Base-by-base conservation (phyloP, 2,888 invertebrate genomes). In the Protodeltote pygarga region DNA sequence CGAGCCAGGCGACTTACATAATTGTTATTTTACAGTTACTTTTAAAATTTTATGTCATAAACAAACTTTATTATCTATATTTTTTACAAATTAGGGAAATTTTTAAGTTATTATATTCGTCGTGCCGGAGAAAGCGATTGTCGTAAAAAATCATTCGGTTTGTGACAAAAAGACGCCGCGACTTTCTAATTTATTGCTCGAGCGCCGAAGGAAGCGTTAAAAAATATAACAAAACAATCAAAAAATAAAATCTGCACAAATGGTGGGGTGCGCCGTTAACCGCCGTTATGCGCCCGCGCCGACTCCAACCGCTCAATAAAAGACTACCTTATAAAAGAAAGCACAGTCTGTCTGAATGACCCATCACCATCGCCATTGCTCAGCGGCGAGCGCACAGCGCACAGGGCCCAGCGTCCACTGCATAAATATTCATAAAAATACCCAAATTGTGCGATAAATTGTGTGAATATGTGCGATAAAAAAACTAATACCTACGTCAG, bases 151-250 rank as follows among this genome's bases (percentile, higher is more conserved):
- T 28, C 54, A 52, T 59, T 65, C 53, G 42, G 62, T 62, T 60
- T 71, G 71, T 63, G 67, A 76, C 60, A 64, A 68, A 59, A 53
- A 54, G 40, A 25, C 17, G 33, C 31, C 29, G 48, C 63, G 72
- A 75, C 87, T 89, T 88, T 90, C 90, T 86, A 85, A 84, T 85
- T 86, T 85, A 87, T 83, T 82, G 82, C 71, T 67, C 57, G 59
- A 54, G 47, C 62, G 50, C 24, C 50, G 57, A 70, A 73, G 61
- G 65, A 70, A 75, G 69, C 71, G 57, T 73, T 71, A 62, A 74
- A 77, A 78, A 81, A 77, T 33, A 55, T 44, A 66, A 62, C 60
- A 71, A 76, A 79, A 82, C 77, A 79, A 76, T 78, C 60, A 62
- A 66, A 73, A 71, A 73, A 53, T 65, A 73, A 76, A 79, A 81